Conservation (phyloP, 2,113 vertebrate genomes). For the Phylloscopus trochilus region DNA sequence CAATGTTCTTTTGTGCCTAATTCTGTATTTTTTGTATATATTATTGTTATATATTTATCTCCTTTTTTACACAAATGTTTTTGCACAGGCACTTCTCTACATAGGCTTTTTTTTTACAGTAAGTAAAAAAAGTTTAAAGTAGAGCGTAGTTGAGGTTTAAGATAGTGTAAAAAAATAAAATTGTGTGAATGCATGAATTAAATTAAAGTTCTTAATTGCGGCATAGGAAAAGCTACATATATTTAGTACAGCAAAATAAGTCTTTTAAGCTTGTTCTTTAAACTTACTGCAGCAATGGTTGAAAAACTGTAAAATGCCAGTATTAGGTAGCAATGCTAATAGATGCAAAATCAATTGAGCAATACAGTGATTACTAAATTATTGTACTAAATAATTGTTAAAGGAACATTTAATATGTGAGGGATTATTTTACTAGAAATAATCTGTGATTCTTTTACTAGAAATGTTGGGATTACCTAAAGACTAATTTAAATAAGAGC, state of each 20-base stretch:
- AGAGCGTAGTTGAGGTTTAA: not conserved
- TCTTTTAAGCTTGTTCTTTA: not conserved
- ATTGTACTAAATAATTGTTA: not conserved
- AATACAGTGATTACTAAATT: not conserved
- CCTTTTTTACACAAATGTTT: not conserved
- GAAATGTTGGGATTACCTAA: not conserved
- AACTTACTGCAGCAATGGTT: not conserved
- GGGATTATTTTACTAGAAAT: not conserved
- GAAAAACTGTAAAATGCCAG: not conserved
- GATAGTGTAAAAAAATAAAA: not conserved
- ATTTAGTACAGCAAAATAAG: not conserved
- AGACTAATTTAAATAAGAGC: not conserved
- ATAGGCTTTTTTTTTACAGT: not conserved
- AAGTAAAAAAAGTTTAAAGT: not conserved
- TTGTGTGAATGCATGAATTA: not conserved
- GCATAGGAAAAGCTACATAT: not conserved
- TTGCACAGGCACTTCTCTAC: not conserved
- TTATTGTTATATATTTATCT: not conserved
- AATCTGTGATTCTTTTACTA: not conserved
- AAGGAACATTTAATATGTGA: not conserved
- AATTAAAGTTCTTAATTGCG: not conserved
- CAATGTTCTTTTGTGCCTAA: not conserved
- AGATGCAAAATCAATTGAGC: not conserved
- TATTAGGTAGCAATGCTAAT: not conserved
- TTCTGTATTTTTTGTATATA: not conserved